Conservation (phyloP, 2,797 vertebrate species). For the Sphenopsis melanotis region DNA sequence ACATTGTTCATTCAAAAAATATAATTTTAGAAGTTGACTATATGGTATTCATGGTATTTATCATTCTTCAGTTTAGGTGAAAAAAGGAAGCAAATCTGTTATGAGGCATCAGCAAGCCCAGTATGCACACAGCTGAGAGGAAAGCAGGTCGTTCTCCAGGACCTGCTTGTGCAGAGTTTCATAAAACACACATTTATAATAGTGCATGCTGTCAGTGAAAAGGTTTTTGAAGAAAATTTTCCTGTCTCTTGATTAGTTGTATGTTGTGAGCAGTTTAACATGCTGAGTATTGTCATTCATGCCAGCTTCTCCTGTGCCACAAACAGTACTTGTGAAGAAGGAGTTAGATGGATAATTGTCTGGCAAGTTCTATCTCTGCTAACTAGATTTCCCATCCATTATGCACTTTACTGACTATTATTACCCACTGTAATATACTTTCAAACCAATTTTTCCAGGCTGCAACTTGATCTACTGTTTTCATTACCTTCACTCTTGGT, state of each 20-base stretch:
- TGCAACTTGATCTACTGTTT: not conserved
- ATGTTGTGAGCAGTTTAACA: not conserved
- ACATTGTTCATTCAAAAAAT: not conserved
- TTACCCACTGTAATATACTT: not conserved
- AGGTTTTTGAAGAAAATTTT: not conserved
- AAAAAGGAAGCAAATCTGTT: not conserved
- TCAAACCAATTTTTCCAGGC: not conserved
- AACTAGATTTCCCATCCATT: not conserved
- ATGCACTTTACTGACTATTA: not conserved
- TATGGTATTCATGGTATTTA: not conserved
- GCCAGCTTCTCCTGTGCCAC: not conserved
- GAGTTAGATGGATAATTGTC: not conserved
- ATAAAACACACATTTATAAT: not conserved
- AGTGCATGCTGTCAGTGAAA: not conserved
- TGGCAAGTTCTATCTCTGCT: not conserved
- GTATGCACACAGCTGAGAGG: not conserved
- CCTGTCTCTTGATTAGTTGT: not conserved
- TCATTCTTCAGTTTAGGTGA: not conserved
- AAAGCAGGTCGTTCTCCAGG: not conserved
- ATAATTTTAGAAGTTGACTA: fast-evolving
- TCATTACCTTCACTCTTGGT: not conserved
- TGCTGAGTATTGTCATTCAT: not conserved
- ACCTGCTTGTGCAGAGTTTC: not conserved
- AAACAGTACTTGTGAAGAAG: not conserved
- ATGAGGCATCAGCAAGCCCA: not conserved